Evolutionary conservation across 1,140 invertebrate genomes (phyloP).

Genomic region (Drosophila ananassae): DNA sequence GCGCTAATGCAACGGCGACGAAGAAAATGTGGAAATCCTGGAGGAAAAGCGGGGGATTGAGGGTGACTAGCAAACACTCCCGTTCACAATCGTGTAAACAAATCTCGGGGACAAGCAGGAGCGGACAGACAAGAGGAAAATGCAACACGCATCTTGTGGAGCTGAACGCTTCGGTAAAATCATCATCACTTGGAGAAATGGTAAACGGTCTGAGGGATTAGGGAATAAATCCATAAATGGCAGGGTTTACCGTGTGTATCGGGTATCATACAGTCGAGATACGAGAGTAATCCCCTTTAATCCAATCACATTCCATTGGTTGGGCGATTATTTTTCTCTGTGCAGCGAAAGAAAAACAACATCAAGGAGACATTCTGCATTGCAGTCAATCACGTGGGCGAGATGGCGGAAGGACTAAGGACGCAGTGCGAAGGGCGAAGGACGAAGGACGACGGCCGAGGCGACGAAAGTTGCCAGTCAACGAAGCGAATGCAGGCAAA

Average conservation of each 20-base stretch:
- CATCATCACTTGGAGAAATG: slow-evolving; percentile 45
- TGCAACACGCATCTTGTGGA: slow-evolving; percentile 60
- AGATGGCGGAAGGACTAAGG: background rate
- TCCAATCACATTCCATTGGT: background rate
- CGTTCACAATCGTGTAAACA: slow-evolving; percentile 78
- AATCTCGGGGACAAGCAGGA: slow-evolving; percentile 43
- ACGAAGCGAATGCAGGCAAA: slow-evolving; percentile 76
- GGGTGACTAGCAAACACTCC: slow-evolving; percentile 43
- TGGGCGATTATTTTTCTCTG: background rate
- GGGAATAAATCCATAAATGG: too few species aligned
- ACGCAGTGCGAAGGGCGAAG: background rate
- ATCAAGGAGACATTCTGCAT: slow-evolving; percentile 63
- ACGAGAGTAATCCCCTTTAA: background rate
- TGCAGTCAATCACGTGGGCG: slow-evolving; percentile 71
- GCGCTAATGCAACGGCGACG: slow-evolving; percentile 52
- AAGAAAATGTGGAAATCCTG: background rate
- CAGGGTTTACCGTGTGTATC: too few species aligned
- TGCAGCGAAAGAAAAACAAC: slow-evolving; percentile 9
- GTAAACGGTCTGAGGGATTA: background rate
- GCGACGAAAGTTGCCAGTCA: slow-evolving; percentile 77
- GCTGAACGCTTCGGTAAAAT: slow-evolving; percentile 40
- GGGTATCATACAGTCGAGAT: too few species aligned
- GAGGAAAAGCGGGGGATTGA: background rate
- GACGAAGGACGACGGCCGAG: slow-evolving; percentile 49
- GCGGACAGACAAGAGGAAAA: slow-evolving; percentile 40